These are phyloP conservation scores for Sycophila texana DNA, from an alignment of 2,888 invertebrate species.

Conservation along the genomic window DNA sequence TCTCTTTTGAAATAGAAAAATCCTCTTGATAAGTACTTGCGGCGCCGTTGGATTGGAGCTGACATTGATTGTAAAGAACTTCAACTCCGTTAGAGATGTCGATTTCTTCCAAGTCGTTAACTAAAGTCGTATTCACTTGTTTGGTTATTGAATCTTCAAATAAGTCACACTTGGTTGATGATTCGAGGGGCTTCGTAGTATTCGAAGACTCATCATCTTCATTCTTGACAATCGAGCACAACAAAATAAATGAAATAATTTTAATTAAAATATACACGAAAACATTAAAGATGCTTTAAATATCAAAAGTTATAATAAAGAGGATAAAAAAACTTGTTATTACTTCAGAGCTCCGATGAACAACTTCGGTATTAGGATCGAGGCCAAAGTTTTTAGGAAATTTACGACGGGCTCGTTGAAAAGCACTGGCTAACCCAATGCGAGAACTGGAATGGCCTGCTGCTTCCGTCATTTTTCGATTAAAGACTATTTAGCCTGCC, in stretches of 20 bases:
- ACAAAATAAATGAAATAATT: too few relatives aligned
- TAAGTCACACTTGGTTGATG: too few relatives aligned
- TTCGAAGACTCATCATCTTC: too few relatives aligned
- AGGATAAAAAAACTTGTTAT: not conserved
- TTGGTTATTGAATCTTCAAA: not conserved
- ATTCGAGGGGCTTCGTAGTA: too few relatives aligned
- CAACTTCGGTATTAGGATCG: slow-evolving; percentile 26
- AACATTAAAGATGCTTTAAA: too few relatives aligned
- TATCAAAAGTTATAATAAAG: not conserved
- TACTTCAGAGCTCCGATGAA: slow-evolving; percentile 55
- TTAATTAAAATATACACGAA: too few relatives aligned
- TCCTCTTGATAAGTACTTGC: slow-evolving; percentile 8
- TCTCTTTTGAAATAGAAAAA: not conserved
- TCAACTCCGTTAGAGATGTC: slow-evolving; percentile 20
- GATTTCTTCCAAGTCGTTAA: slow-evolving; percentile 23
- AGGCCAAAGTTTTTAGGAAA: slow-evolving; percentile 68
- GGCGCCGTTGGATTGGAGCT: not conserved
- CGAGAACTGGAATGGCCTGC: slow-evolving; percentile 58
- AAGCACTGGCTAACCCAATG: slow-evolving; percentile 67
- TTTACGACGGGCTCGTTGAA: slow-evolving; percentile 68
- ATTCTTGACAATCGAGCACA: too few relatives aligned
- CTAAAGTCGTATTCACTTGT: slow-evolving; percentile 10
- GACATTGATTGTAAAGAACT: not conserved
- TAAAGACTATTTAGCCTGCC: not conserved
- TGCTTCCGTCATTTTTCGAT: slow-evolving; percentile 43